Base-by-base conservation (phyloP, 2,797 vertebrate genomes). In the Acipenser oxyrinchus region DNA sequence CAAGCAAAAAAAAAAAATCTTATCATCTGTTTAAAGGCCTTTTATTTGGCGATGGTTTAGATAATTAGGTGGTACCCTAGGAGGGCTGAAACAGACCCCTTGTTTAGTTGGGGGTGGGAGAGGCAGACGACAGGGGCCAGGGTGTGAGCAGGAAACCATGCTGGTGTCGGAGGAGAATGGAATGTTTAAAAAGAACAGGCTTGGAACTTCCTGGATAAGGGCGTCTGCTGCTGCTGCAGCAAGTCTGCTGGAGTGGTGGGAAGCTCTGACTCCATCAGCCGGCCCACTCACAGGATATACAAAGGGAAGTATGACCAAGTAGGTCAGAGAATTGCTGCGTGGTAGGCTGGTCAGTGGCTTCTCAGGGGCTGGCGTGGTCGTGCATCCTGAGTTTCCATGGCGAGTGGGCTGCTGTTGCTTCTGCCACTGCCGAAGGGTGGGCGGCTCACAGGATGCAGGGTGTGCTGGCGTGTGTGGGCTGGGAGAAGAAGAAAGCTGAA, bases 181-280 rank as follows among this genome's bases (percentile, higher is more conserved):
- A 85, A 86, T 85, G 77, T 83, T 82, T 80, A 76, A 79, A 78
- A 81, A 77, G 78, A 72, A 23, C 65, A 74, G 76, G 72, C 73
- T 82, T 79, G 81, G 80, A 78, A 82, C 83, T 84, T 87, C 82
- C 83, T 85, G 82, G 78, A 83, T 78, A 78, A 82, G 80, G 78
- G 83, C 71, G 52, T 73, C 66, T 78, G 71, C 70, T 68, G 72
- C 73, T 49, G 68, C 60, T 50, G 66, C 71, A 62, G 73, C 66
- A 75, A 70, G 64, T 73, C 72, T 74, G 70, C 73, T 73, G 71
- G 71, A 71, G 72, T 60, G 53, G 74, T 74, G 81, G 80, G 82
- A 79, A 82, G 79, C 72, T 66, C 74, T 84, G 79, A 75, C 75
- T 82, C 71, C 71, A 77, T 75, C 64, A 75, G 71, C 74, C 75